These are phyloP conservation scores for Cheilosia pagana DNA, from an alignment of 2,888 invertebrate genomes.

Conservation along the genomic window DNA sequence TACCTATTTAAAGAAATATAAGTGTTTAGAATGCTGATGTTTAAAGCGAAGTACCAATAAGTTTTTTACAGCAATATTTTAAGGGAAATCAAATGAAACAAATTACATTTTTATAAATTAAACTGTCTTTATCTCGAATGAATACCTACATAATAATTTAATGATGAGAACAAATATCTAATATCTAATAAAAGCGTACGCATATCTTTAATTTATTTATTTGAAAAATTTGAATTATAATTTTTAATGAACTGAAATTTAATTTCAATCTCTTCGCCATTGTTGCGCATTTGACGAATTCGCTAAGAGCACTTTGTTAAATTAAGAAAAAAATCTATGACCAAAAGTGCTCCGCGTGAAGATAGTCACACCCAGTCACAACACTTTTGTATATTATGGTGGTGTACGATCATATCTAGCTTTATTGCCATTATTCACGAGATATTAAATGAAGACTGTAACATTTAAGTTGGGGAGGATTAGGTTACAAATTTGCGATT, in stretches of 20 bases:
- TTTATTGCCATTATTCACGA: constrained; percentile 8
- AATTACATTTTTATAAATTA: too few relatives aligned
- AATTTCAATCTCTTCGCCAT: background rate
- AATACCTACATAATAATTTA: too few relatives aligned
- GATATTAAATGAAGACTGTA: background rate
- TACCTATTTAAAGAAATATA: too few relatives aligned
- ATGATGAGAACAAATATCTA: too few relatives aligned
- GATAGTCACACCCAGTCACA: background rate
- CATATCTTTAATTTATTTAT: background rate
- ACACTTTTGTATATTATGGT: background rate
- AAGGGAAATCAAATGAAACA: too few relatives aligned
- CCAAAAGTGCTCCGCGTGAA: background rate
- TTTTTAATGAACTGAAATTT: background rate
- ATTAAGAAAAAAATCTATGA: background rate
- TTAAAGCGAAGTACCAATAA: too few relatives aligned
- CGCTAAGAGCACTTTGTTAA: constrained; percentile 18
- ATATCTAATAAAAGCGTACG: too few relatives aligned
- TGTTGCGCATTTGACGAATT: background rate
- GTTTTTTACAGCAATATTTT: too few relatives aligned
- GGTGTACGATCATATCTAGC: constrained; percentile 1
- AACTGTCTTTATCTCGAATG: too few relatives aligned
- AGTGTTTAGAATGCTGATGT: too few relatives aligned
- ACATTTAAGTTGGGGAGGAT: background rate
- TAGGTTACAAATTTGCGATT: background rate
- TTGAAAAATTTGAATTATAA: background rate